These are phyloP conservation scores for Sebastes iracundus DNA, from an alignment of 2,797 vertebrate species.

Conservation along the genomic window DNA sequence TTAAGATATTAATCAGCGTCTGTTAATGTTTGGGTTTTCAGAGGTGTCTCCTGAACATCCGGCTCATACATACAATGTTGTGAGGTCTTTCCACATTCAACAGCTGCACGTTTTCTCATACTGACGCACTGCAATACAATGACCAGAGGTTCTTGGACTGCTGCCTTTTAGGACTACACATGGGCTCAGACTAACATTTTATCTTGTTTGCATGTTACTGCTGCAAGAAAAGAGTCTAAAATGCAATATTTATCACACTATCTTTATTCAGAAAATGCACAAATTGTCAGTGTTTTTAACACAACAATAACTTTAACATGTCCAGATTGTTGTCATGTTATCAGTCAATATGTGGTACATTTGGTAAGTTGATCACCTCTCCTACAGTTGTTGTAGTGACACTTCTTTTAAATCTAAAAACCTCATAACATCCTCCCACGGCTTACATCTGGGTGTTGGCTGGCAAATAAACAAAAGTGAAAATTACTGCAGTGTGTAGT, in stretches of 20 bases:
- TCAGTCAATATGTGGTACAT: neutral
- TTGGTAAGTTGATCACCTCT: neutral
- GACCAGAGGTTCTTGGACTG: neutral
- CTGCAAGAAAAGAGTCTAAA: neutral
- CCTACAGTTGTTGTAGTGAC: conserved; percentile 5
- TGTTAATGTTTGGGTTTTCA: conserved; percentile 26
- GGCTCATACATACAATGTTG: conserved; percentile 5
- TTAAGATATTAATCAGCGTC: conserved; percentile 9
- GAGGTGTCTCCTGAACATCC: conserved; percentile 17
- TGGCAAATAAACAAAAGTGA: conserved; percentile 39
- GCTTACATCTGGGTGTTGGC: conserved; percentile 42
- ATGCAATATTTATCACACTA: neutral
- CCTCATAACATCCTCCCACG: conserved; percentile 32
- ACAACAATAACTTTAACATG: neutral
- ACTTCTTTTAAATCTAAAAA: conserved; percentile 23
- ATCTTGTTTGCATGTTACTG: neutral
- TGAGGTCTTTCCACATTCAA: conserved; percentile 11
- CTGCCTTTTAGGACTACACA: neutral
- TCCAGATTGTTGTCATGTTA: neutral
- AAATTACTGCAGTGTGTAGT: conserved; percentile 23
- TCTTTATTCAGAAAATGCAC: neutral
- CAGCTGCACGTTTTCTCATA: conserved; percentile 31
- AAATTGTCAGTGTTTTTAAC: neutral
- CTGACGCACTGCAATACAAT: conserved; percentile 15
- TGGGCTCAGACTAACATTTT: neutral